phyloP scores from a whole-genome alignment of 2,113 vertebrate genomes.

The Coregonus clupeaformis region DNA sequence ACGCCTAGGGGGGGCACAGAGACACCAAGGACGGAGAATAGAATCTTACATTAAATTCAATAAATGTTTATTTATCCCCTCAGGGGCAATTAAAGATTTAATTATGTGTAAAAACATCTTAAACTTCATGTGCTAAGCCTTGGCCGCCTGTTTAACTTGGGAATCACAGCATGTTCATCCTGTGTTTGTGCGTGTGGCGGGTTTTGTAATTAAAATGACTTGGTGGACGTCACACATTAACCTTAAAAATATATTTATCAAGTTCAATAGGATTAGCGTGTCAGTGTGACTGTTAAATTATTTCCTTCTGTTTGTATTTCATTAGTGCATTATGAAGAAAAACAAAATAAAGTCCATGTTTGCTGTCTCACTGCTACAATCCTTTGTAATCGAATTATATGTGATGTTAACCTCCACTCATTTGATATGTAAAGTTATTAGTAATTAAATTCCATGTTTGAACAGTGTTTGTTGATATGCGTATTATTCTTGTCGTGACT shows the following conservation, averaged over 20 bases:
- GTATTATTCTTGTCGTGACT: neutral
- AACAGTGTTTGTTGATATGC: neutral
- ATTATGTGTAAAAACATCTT: too few relatives aligned
- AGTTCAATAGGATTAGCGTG: neutral
- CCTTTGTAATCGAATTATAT: neutral
- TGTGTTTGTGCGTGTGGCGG: too few relatives aligned
- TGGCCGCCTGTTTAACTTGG: too few relatives aligned
- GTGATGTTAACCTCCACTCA: neutral
- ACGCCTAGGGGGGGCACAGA: conserved; percentile 7
- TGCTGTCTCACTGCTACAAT: neutral
- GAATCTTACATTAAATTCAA: too few relatives aligned
- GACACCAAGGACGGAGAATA: neutral
- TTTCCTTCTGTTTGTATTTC: neutral
- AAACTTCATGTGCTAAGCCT: too few relatives aligned
- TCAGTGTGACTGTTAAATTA: too few relatives aligned
- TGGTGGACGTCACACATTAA: neutral
- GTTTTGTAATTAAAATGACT: neutral
- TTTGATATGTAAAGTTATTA: neutral
- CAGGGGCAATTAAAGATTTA: too few relatives aligned
- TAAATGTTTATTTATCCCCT: too few relatives aligned
- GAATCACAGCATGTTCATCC: too few relatives aligned
- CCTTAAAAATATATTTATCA: neutral
- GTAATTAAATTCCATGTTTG: conserved; percentile 13
- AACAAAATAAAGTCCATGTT: neutral
- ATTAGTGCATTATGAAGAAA: neutral